Percentiles rank a stretch among this genome's conserved stretches.
phyloP scores from a whole-genome alignment of 2,797 vertebrate species.

The Buceros bicornis region DNA sequence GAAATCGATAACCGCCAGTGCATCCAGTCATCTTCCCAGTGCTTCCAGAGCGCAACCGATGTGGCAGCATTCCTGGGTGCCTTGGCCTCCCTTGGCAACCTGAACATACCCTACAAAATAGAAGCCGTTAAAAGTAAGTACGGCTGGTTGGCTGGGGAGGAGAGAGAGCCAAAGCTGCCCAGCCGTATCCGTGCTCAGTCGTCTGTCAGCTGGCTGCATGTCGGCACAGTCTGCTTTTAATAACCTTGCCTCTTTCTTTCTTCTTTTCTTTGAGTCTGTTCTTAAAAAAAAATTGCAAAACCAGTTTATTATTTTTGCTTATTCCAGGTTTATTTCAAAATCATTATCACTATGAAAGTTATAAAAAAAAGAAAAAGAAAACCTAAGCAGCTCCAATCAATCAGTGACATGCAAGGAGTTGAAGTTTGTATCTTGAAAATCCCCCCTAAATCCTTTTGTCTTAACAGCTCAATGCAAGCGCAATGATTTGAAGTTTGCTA shows the following conservation, averaged over 20 bases:
- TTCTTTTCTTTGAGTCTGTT: neutral
- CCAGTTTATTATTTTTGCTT: constrained; percentile 49
- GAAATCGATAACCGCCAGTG: constrained; percentile 99
- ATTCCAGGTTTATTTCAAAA: constrained; percentile 91
- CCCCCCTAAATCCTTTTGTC: constrained; percentile 98
- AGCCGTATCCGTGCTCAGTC: neutral
- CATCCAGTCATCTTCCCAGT: constrained; percentile 90
- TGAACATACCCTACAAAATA: constrained; percentile 94
- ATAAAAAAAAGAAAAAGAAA: constrained; percentile 67
- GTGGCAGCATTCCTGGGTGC: constrained; percentile 96
- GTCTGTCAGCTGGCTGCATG: neutral
- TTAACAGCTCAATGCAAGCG: constrained; percentile 98
- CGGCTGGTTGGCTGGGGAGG: neutral
- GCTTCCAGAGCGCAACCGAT: constrained; percentile 93
- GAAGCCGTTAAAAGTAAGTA: constrained; percentile 94
- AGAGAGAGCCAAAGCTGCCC: neutral
- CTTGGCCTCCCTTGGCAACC: constrained; percentile 90
- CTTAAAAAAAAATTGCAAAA: neutral
- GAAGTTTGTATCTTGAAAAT: constrained; percentile 99
- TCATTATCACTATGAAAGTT: constrained; percentile 87
- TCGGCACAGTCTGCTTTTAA: neutral
- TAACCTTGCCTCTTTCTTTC: neutral
- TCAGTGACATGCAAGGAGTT: constrained; percentile 97
- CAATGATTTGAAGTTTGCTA: constrained; percentile 98
- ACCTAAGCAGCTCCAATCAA: constrained; percentile 83